These are phyloP conservation scores for Pteria penguin DNA, from an alignment of 2,888 invertebrate genomes.

Conservation along the genomic window DNA sequence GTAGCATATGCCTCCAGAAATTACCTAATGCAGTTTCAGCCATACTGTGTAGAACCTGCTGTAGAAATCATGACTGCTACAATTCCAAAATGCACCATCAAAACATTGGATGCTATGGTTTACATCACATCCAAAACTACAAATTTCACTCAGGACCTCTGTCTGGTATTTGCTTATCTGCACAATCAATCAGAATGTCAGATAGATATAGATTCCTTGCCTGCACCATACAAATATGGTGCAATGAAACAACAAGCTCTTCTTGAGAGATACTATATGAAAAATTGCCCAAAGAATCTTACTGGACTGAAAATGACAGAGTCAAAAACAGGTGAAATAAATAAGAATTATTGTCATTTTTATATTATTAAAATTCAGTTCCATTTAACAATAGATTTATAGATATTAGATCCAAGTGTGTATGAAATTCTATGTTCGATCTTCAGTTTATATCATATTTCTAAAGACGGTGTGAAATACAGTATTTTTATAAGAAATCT, in stretches of 20 bases:
- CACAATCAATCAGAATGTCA: neutral
- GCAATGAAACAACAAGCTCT: neutral
- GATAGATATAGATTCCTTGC: neutral
- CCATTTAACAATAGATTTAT: too few relatives aligned
- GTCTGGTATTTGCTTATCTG: slow-evolving; percentile 2
- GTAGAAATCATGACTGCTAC: neutral
- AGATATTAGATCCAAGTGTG: too few relatives aligned
- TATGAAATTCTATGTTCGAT: too few relatives aligned
- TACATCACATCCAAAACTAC: neutral
- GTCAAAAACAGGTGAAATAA: too few relatives aligned
- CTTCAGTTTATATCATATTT: too few relatives aligned
- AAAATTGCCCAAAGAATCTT: neutral
- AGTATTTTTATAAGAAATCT: too few relatives aligned
- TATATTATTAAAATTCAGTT: too few relatives aligned
- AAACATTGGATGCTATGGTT: slow-evolving; percentile 16
- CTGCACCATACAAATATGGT: neutral
- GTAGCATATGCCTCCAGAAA: slow-evolving; percentile 9
- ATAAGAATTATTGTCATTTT: too few relatives aligned
- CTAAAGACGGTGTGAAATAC: too few relatives aligned
- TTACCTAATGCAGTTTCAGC: slow-evolving; percentile 21
- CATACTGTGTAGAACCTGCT: slow-evolving; percentile 12
- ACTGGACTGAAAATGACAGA: too few relatives aligned
- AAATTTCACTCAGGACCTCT: slow-evolving; percentile 27
- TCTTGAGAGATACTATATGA: neutral
- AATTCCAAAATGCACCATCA: slow-evolving; percentile 10